Conservation (phyloP, 1,140 invertebrate genomes). For the Drosophila lowei region DNA sequence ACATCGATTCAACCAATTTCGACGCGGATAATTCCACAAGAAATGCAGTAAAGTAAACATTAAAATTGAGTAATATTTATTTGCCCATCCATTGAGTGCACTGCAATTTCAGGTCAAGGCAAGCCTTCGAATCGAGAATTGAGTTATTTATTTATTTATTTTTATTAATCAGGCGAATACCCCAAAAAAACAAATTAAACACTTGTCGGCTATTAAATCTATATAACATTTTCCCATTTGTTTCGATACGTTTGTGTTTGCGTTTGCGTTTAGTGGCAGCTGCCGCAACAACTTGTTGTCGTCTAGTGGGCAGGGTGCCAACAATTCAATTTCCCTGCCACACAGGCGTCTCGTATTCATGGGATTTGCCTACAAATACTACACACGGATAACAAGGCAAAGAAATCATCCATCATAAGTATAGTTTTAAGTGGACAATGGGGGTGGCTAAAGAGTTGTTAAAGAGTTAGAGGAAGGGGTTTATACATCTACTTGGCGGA, state of each 20-base stretch:
- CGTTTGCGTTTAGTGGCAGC: constrained; percentile 4
- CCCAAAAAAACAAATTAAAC: constrained; percentile 52
- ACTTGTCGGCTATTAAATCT: constrained; percentile 52
- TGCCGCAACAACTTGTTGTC: constrained; percentile 47
- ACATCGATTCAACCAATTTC: constrained; percentile 3
- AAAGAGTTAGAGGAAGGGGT: too few species aligned
- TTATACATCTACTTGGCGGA: too few species aligned
- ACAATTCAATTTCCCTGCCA: constrained; percentile 29
- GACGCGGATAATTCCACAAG: constrained; percentile 5
- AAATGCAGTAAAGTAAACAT: constrained; percentile 26
- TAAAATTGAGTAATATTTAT: constrained; percentile 13
- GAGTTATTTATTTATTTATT: constrained; percentile 33
- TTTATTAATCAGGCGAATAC: constrained; percentile 21
- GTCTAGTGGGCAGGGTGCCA: constrained; percentile 40
- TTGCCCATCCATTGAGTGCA: constrained; percentile 14
- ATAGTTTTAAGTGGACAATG: too few species aligned
- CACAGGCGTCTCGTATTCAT: constrained; percentile 1
- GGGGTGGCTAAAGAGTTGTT: too few species aligned
- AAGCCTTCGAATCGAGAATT: constrained; percentile 17
- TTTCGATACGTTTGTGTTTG: constrained; percentile 6
- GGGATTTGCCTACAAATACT: constrained; percentile 1
- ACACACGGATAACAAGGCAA: constrained; percentile 19
- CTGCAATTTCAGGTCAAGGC: constrained; percentile 31
- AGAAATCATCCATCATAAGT: not conserved
- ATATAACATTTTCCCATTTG: constrained; percentile 53